A percentile compares a stretch with the other conserved stretches of the same genome.
Evolutionary conservation across 2,888 invertebrate genomes (phyloP).

Genomic region (Diogma glabrata): DNA sequence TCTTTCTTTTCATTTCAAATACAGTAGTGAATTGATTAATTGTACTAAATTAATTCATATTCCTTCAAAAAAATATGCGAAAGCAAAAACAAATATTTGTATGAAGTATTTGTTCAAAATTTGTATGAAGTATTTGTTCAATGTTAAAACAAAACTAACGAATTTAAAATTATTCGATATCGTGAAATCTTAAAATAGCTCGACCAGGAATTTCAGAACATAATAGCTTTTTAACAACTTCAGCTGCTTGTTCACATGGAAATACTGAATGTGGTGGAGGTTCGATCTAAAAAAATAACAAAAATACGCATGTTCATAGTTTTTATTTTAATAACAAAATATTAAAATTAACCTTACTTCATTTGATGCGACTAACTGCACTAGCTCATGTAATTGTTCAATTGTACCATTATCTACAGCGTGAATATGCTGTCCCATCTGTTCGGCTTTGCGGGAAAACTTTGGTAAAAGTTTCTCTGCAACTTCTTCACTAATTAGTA

Average conservation of each 20-base stretch:
- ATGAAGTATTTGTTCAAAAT: too few relatives aligned
- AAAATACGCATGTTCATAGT: too few relatives aligned
- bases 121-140: too few relatives aligned
- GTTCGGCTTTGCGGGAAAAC: conserved; percentile 71
- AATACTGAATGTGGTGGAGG: conserved; percentile 87
- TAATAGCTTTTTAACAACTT: conserved; percentile 82
- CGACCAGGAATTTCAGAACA: conserved; percentile 86
- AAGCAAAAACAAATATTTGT: too few relatives aligned
- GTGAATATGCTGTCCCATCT: conserved; percentile 69
- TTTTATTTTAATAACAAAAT: too few relatives aligned
- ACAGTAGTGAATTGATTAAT: too few relatives aligned
- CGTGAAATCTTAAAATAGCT: conserved; percentile 79
- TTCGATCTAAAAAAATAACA: too few relatives aligned
- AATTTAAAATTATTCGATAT: conserved; percentile 65
- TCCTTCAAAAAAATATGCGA: too few relatives aligned
- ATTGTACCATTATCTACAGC: conserved; percentile 77
- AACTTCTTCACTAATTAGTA: conserved; percentile 76
- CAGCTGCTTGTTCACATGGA: conserved; percentile 79
- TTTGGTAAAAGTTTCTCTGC: conserved; percentile 77
- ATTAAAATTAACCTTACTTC: too few relatives aligned
- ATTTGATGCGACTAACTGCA: conserved; percentile 65
- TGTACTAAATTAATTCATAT: too few relatives aligned
- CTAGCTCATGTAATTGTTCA: conserved; percentile 70
- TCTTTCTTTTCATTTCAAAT: too few relatives aligned
- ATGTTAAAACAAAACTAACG: too few relatives aligned